Conservation (phyloP, 1,140 invertebrate genomes). For the Laodelphax striatellus region DNA sequence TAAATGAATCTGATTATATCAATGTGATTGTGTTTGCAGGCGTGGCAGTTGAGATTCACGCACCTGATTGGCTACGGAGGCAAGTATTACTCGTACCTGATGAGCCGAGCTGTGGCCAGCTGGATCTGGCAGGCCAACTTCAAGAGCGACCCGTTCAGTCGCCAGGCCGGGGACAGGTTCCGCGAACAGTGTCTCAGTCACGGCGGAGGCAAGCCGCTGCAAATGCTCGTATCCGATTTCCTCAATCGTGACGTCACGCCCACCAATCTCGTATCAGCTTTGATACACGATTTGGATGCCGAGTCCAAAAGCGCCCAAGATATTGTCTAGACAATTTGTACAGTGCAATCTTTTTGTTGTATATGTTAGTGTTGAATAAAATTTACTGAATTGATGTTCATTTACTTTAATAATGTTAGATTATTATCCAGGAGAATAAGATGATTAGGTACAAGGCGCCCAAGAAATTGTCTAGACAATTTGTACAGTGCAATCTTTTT, state of each 20-base stretch:
- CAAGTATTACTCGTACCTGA: slow-evolving; percentile 95
- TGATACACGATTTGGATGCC: slow-evolving; percentile 37
- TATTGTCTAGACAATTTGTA: too few species aligned
- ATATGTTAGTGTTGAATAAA: too few species aligned
- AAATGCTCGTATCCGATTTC: slow-evolving; percentile 58
- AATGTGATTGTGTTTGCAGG: slow-evolving; percentile 39
- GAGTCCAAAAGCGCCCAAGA: too few species aligned
- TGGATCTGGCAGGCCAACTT: slow-evolving; percentile 90
- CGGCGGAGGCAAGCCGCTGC: slow-evolving; percentile 78
- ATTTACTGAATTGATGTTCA: too few species aligned
- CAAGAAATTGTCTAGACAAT: too few species aligned
- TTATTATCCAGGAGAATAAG: too few species aligned
- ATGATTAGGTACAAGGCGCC: too few species aligned
- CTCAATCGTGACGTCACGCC: slow-evolving; percentile 54
- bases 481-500: too few species aligned
- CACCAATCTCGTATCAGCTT: slow-evolving; percentile 35
- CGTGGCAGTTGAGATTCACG: slow-evolving; percentile 92
- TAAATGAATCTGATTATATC: too few species aligned
- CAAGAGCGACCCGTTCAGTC: slow-evolving; percentile 65
- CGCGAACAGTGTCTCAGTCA: slow-evolving; percentile 64
- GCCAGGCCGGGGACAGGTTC: slow-evolving; percentile 63
- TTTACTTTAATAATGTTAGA: too few species aligned
- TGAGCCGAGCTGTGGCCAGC: slow-evolving; percentile 85
- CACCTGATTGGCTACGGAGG: slow-evolving; percentile 96
- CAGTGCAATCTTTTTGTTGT: too few species aligned